Base-by-base conservation (phyloP, 2,113 vertebrate species). In the Epinephelus fuscoguttatus region DNA sequence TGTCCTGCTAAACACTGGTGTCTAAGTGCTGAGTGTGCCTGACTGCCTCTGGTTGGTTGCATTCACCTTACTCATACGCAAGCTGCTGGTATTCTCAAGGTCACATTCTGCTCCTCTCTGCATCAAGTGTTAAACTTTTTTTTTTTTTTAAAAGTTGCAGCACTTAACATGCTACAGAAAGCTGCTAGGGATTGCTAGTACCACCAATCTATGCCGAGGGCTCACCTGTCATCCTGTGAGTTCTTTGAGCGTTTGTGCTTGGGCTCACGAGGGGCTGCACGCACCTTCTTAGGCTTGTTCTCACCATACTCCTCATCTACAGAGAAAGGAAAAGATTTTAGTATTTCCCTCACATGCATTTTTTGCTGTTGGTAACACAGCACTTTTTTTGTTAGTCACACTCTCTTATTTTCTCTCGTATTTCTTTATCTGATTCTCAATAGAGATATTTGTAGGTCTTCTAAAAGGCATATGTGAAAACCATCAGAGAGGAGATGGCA, bases 191-290 rank as follows among this genome's bases (percentile, higher is more conserved):
- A 19, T 11, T 19, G 19, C 6, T 37, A 9, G 47, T 30, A 8
- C 40, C 18, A 37, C 7, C 9, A 13, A 53, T 8, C 13, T 17
- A 9, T 0, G 11, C 15, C 0, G 3, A 30, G 42, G 3, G 33
- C 89, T 92, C 90, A 98, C 98, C 98, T 99, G 90, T 99, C 98
- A 89, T 99, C 98, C 93, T 99, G 97, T 61, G 98, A 98, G 88
- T 99, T 99, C 96, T 99, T 99, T 88, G 96, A 92, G 82, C 97
- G 97, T 95, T 99, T 99, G 86, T 96, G 97, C 95, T 99, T 99
- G 64, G 96, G 96, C 93, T 99, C 98, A 79, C 98, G 96, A 18
- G 97, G 97, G 87, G 98, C 96, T 1, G 97, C 92, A 4, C 97
- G 97, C 82, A 98, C 96, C 96, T 99, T 99, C 95, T 99, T 99